Evolutionary conservation across 2,797 vertebrate genomes (phyloP).

Genomic region (Mormyrops boulengeri): DNA sequence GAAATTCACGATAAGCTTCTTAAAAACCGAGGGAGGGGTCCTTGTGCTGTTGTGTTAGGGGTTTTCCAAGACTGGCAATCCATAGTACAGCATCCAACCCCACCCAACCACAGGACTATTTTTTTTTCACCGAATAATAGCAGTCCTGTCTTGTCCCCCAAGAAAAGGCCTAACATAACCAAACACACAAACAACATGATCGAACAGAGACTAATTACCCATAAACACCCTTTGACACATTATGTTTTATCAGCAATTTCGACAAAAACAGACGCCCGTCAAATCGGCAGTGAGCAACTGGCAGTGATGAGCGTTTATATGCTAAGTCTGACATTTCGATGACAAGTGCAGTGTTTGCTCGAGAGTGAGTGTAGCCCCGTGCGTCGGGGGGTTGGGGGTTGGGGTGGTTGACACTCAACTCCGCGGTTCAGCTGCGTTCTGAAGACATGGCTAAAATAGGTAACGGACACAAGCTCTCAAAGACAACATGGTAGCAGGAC

Average conservation of each 20-base stretch:
- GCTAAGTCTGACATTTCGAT: not conserved
- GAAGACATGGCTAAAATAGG: not conserved
- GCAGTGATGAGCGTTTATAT: not conserved
- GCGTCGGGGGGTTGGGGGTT: not conserved
- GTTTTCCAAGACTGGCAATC: not conserved
- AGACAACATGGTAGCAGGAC: not conserved
- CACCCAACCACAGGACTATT: not conserved
- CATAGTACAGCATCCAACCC: not conserved
- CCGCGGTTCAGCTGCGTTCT: not conserved
- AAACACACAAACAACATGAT: not conserved
- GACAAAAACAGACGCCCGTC: not conserved
- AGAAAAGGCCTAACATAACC: not conserved
- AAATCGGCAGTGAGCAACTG: constrained; percentile 16
- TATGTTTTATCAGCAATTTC: not conserved
- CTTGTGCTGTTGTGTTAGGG: not conserved
- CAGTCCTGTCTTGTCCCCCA: not conserved
- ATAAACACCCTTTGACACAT: not conserved
- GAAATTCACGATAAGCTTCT: not conserved
- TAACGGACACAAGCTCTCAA: not conserved
- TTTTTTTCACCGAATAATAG: not conserved
- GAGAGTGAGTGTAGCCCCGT: not conserved
- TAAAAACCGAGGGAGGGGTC: not conserved
- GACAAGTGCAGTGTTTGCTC: not conserved
- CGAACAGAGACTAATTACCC: not conserved
- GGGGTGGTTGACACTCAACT: not conserved